Base-by-base conservation (phyloP, 2,113 vertebrate species). In the Calidris pygmaea region DNA sequence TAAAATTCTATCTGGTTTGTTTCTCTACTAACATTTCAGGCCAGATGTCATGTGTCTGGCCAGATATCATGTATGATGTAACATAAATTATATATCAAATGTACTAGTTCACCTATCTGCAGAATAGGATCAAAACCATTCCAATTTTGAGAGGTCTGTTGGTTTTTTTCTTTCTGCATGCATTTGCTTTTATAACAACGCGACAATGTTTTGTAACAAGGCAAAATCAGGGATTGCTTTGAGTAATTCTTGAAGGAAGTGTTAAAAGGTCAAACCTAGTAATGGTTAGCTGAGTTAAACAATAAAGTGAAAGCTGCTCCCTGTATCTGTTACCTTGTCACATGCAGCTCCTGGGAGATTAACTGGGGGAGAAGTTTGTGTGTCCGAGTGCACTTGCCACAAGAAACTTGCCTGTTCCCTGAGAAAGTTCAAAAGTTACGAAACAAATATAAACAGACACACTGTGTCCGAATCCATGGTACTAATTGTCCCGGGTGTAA, bases 241-340 rank as follows among this genome's bases (percentile, higher is more conserved):
- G 72, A 90, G 48, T 37, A 74, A 68, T 71, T 82, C 37, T 84
- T 68, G 74, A 91, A 93, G 45, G 27, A 68, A 79, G 79, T 29
- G 81, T 87, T 95, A 79, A 97, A 97, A 91, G 89, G 78, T 96
- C 96, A 96, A 96, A 65, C 82, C 59, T 30, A 66, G 39, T 85
- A 93, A 86, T 19, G 73, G 62, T 73, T 53, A 90, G 53, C 53
- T 12, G 47, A 90, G 96, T 96, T 96, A 97, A 97, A 97, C 41
- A 96, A 88, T 97, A 96, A 94, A 85, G 66, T 48, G 43, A 85
- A 81, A 93, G 78, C 23, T 91, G 35, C 26, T 82, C 8, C 47
- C 85, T 48, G 30, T 67, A n/a, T 85, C 90, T 30, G 65, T 92
- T 75, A 41, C 22, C 70, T 90, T 48, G 91, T 93, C 89, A 95